These are phyloP conservation scores for Tragelaphus oryx DNA, from an alignment of 2,797 vertebrate species.

Conservation along the genomic window DNA sequence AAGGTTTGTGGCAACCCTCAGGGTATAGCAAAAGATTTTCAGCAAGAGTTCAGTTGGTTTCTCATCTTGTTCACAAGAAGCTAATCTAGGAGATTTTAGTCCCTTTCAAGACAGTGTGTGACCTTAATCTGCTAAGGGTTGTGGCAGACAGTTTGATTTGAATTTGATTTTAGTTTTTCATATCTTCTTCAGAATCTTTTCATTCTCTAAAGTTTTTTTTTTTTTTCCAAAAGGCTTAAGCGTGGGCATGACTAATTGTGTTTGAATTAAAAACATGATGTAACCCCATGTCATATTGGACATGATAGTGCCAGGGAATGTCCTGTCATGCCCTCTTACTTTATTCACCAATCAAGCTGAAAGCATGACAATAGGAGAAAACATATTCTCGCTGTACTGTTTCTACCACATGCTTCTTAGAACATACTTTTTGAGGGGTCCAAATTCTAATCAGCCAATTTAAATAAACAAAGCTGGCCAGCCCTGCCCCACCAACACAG, in stretches of 20 bases:
- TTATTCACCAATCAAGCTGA: neutral
- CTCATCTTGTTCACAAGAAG: neutral
- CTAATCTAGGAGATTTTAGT: neutral
- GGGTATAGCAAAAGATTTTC: neutral
- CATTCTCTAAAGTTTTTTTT: neutral
- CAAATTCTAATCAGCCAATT: neutral
- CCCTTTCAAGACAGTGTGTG: neutral
- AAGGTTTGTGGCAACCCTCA: neutral
- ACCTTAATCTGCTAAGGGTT: neutral
- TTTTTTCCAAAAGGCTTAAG: neutral
- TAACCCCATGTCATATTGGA: neutral
- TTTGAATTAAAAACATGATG: constrained; percentile 2
- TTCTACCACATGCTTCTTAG: neutral
- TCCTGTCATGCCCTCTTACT: neutral
- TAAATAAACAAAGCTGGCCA: neutral
- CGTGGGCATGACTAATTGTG: neutral
- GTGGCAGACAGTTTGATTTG: neutral
- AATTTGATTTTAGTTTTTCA: neutral
- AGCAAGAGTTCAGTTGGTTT: neutral
- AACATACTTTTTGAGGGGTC: neutral
- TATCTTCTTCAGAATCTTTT: constrained; percentile 15
- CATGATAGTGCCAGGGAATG: neutral
- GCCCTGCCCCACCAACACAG: neutral
- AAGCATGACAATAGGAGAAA: neutral
- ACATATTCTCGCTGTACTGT: neutral